These are phyloP conservation scores for Percopsis omiscomaycus DNA, from an alignment of 2,797 vertebrate species.

Conservation along the genomic window DNA sequence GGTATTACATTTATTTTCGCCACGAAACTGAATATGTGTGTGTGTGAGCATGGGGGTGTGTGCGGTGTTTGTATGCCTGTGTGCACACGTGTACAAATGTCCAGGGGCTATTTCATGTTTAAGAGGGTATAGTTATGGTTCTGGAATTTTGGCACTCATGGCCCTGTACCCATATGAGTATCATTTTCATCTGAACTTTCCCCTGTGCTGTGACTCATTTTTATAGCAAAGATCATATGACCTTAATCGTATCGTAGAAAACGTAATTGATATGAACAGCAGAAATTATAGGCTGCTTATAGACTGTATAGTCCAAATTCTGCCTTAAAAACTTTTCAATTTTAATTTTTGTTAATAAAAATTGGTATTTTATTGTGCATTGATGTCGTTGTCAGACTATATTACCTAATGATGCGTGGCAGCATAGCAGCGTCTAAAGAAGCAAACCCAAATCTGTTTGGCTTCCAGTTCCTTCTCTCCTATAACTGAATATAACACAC, in stretches of 20 bases:
- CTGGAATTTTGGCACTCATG: constrained; percentile 26
- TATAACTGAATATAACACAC: constrained; percentile 13
- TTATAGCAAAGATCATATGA: constrained; percentile 32
- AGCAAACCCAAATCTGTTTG: constrained; percentile 12
- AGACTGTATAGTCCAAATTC: too few relatives aligned
- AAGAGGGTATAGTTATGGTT: constrained; percentile 46
- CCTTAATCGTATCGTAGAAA: constrained; percentile 6
- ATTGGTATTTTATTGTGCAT: neutral
- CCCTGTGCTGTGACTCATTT: constrained; percentile 23
- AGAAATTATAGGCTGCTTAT: neutral
- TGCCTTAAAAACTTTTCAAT: too few relatives aligned
- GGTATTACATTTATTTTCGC: constrained; percentile 30
- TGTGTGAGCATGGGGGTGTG: neutral
- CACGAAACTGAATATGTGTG: constrained; percentile 42
- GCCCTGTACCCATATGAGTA: constrained; percentile 14
- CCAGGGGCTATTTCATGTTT: constrained; percentile 38
- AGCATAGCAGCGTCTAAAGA: constrained; percentile 4
- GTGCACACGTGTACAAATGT: constrained; percentile 3
- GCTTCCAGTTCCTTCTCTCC: neutral
- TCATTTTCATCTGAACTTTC: constrained; percentile 45
- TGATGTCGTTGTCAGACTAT: constrained; percentile 3
- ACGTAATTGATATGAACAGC: constrained; percentile 5
- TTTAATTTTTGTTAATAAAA: too few relatives aligned
- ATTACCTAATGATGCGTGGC: neutral
- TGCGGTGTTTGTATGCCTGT: constrained; percentile 14